Conservation (phyloP, 2,797 vertebrate species). For the Spea hammondii region DNA sequence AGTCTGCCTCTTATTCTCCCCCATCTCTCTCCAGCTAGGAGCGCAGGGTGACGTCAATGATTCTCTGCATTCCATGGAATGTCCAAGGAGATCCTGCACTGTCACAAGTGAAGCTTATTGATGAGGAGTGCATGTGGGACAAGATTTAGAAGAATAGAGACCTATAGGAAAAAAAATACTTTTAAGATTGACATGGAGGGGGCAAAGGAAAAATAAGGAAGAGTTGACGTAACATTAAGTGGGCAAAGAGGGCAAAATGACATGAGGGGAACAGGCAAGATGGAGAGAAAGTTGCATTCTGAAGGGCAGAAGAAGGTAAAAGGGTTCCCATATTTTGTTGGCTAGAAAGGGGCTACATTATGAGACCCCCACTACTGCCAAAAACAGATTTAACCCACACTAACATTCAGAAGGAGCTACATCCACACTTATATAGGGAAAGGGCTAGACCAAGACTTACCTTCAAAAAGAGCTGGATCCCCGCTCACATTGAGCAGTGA, state of each 20-base stretch:
- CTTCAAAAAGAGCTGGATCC: too few species aligned
- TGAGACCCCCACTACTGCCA: too few species aligned
- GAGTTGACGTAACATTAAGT: background rate
- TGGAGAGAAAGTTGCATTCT: background rate
- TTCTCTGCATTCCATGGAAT: background rate
- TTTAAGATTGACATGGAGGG: background rate
- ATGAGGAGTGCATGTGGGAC: background rate
- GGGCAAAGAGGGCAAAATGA: background rate
- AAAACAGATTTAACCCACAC: too few species aligned
- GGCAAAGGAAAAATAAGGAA: background rate
- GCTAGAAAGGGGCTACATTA: too few species aligned
- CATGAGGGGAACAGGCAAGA: background rate
- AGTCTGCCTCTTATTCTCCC: background rate
- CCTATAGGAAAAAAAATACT: background rate
- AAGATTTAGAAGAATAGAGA: background rate
- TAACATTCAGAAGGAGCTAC: too few species aligned
- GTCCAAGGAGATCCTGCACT: slow-evolving; percentile 7
- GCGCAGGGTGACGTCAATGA: background rate
- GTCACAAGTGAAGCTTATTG: background rate
- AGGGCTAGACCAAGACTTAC: too few species aligned
- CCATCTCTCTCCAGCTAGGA: slow-evolving; percentile 10
- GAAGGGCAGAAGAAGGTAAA: background rate
- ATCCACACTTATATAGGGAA: too few species aligned
- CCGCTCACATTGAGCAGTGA: too few species aligned
- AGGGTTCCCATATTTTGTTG: background rate